Base-by-base conservation (phyloP, 2,888 invertebrate genomes). In the Anaspis maculata region DNA sequence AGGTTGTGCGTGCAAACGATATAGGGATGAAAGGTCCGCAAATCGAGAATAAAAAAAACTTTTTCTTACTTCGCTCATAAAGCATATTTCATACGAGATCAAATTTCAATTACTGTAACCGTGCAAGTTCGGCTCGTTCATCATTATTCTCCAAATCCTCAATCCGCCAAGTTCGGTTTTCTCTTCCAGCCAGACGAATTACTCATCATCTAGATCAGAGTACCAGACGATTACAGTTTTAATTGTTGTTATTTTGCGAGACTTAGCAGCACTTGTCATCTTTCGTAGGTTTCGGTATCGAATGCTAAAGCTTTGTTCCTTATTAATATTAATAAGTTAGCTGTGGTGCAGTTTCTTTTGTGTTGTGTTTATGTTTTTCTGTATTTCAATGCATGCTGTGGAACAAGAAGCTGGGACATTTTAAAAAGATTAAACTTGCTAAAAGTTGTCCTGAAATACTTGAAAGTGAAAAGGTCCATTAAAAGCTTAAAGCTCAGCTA, bases 1-100 rank as follows among this genome's bases (percentile, higher is more conserved):
- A 52, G 47, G 45, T 42, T 41, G 48, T 51, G 51, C 49, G 52
- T 52, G 52, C 46, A 32, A 42, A 41, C n/a, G n/a, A n/a, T n/a
- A n/a, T n/a, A n/a, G n/a, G n/a, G n/a, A n/a, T n/a, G n/a, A n/a
- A n/a, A n/a, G 39, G 42, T 33, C 41, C 37, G 38, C 32, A 43
- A 37, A 41, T 41, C 34, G 37, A 37, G 34, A 44, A 39, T 35
- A 37, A 36, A 39, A n/a, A n/a, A n/a, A 43, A 41, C 32, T 41
- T 45, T 45, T 42, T 34, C 29, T n/a, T n/a, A n/a, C n/a, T n/a
- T n/a, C n/a, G n/a, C n/a, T n/a, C n/a, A n/a, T n/a, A 41, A 42
- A 43, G 13, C 35, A 43, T 44, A 33, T 41, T 41, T 42, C 32
- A 34, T 36, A 30, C 25, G 32, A 40, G 31, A 45, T 43, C 41